These are phyloP conservation scores for Isichthys henryi DNA, from an alignment of 2,113 vertebrate species.

Conservation along the genomic window DNA sequence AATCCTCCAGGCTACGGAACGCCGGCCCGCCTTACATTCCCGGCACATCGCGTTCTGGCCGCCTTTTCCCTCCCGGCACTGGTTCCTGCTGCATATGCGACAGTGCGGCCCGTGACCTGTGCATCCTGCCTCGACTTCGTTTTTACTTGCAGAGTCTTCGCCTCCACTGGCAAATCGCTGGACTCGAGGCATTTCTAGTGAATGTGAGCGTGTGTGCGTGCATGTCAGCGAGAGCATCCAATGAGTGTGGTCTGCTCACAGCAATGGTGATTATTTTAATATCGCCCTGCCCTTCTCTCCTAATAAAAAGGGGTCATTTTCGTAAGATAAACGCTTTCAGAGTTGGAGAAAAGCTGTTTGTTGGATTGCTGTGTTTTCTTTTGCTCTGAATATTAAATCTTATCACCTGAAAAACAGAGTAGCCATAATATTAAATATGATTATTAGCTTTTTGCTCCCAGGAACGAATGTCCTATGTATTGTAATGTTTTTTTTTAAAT, in stretches of 20 bases:
- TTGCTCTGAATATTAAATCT: background rate
- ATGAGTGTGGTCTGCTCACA: background rate
- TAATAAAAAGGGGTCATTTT: background rate
- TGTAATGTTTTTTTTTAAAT: background rate
- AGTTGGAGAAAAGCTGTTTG: background rate
- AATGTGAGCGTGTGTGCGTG: background rate
- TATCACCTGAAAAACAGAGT: background rate
- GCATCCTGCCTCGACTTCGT: background rate
- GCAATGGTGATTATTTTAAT: background rate
- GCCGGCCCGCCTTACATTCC: background rate
- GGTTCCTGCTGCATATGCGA: background rate
- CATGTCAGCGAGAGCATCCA: background rate
- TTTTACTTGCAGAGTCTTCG: background rate
- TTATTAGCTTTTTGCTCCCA: background rate
- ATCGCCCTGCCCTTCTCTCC: background rate
- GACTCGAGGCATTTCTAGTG: background rate
- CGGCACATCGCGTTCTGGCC: background rate
- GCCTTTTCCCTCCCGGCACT: background rate
- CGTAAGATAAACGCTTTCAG: background rate
- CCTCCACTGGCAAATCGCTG: background rate
- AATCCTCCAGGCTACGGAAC: background rate
- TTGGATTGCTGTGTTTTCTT: background rate
- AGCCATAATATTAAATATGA: background rate
- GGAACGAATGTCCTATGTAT: background rate
- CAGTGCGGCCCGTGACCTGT: background rate